Percentiles rank a stretch among this genome's conserved stretches.
Evolutionary conservation across 2,797 vertebrate species (phyloP).

Genomic region (Oryzias dopingdopingensis): DNA sequence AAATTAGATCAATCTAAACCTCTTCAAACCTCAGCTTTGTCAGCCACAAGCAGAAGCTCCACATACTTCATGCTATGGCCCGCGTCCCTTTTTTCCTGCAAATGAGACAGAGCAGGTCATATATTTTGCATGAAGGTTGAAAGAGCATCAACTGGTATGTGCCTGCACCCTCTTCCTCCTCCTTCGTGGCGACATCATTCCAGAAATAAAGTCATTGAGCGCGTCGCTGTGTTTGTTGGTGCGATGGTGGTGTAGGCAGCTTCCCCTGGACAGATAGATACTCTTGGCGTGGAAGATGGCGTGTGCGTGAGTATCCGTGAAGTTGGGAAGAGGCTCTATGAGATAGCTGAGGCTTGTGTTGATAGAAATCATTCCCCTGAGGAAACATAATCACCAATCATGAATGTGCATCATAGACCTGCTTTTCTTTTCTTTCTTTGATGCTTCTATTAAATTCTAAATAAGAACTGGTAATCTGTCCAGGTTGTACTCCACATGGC

Average conservation of each 20-base stretch:
- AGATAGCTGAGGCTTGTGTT: constrained; percentile 87
- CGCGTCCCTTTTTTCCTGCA: constrained; percentile 85
- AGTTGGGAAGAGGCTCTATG: constrained; percentile 83
- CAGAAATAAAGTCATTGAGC: constrained; percentile 67
- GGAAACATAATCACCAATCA: constrained; percentile 26
- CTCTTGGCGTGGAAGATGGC: constrained; percentile 85
- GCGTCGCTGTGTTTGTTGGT: constrained; percentile 28
- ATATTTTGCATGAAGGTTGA: neutral
- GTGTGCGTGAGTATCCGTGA: constrained; percentile 71
- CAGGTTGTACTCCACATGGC: too few relatives aligned
- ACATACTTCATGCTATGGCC: constrained; percentile 87
- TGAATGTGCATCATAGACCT: too few relatives aligned
- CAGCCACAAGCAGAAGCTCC: constrained; percentile 92
- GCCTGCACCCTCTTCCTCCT: constrained; percentile 58
- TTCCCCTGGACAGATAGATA: constrained; percentile 75
- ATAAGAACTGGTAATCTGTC: too few relatives aligned
- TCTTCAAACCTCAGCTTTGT: constrained; percentile 86
- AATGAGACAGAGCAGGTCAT: constrained; percentile 6
- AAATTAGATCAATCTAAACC: too few relatives aligned
- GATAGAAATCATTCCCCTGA: constrained; percentile 88
- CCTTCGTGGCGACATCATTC: constrained; percentile 52
- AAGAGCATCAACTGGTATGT: neutral
- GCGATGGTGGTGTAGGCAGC: constrained; percentile 76
- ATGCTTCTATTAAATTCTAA: too few relatives aligned
- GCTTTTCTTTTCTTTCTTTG: too few relatives aligned